Evolutionary conservation across 2,113 vertebrate genomes (phyloP), one percentile per base, ranked within the genome.

Genomic region (Gopherus flavomarginatus): DNA sequence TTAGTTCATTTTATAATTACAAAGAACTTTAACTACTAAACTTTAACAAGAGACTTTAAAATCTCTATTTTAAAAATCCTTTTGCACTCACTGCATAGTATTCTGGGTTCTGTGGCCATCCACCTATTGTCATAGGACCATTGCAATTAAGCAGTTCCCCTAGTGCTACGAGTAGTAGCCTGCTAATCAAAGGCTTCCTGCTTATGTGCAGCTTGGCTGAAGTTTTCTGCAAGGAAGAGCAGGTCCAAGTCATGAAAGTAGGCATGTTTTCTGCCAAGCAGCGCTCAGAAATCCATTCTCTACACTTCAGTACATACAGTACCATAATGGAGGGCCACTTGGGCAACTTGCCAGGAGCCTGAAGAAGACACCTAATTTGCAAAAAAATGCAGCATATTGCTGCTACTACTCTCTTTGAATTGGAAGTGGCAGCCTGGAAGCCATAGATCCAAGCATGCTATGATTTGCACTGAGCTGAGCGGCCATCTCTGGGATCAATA

Each of bases 141-240:
- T 38, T 62, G 47, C 14, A 47, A 17, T 29, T 11, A 54, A 54
- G 35, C 12, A n/a, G 31, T n/a, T 1, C 4, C 12, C 1, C 1
- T 8, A 50, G 57, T 29, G 27, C 57, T 31, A 13, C 27, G 12
- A 31, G 38, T 38, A 50, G 1, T 42, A 8, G 52, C 75, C 69
- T 42, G 56, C 29, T 16, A 27, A 52, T 2, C 19, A 21, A 57
- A 84, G 1, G 4, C 31, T 13, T 53, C 22, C 1, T 2, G 6
- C 35, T 31, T 24, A 35, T 27, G 5, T 24, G 8, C 59, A 81
- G 21, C n/a, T 81, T 52, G 69, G 5, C 22, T 7, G 79, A 8
- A 5, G 47, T 22, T 3, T 38, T 49, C 57, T 44, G 52, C 77
- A 86, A 4, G 35, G 27, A 38, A 56, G 24, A 85, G 38, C 8